Percentiles rank a stretch among this genome's conserved stretches.
Conservation (phyloP, 2,888 invertebrate genomes). For the Muscina levida region DNA sequence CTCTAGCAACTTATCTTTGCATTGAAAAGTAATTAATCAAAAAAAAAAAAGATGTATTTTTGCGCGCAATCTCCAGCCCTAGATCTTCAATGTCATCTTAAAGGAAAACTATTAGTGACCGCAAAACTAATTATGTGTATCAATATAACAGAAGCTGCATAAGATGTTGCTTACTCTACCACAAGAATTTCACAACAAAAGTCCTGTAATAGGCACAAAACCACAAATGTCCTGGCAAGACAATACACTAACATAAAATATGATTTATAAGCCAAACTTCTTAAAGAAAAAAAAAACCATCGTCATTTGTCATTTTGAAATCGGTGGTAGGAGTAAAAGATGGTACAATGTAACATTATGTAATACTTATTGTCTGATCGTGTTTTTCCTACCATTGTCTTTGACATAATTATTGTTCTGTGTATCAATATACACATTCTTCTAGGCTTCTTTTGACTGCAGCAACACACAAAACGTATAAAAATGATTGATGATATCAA, state of each 20-base stretch:
- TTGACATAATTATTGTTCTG: constrained; percentile 45
- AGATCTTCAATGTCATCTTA: neutral
- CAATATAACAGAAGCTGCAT: constrained; percentile 5
- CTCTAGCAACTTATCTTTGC: too few relatives aligned
- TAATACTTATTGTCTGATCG: neutral
- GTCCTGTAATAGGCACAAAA: neutral
- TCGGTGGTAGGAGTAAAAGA: neutral
- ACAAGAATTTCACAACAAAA: neutral
- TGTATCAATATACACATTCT: too few relatives aligned
- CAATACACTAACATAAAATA: neutral
- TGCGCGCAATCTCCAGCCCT: too few relatives aligned
- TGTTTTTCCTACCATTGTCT: constrained; percentile 16
- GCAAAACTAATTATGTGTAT: constrained; percentile 18
- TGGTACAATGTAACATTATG: constrained; percentile 22
- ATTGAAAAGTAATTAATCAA: constrained; percentile 7
- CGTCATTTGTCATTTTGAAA: constrained; percentile 35
- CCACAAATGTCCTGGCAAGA: constrained; percentile 25
- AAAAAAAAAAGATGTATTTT: neutral
- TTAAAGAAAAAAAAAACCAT: constrained; percentile 6
- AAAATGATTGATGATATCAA: constrained; percentile 54
- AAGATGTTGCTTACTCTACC: neutral
- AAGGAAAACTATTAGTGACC: neutral
- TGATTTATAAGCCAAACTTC: constrained; percentile 17
- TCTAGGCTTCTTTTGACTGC: neutral
- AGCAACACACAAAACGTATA: constrained; percentile 14